These are phyloP conservation scores for Anguilla obscura DNA, from an alignment of 2,797 vertebrate genomes.

Conservation along the genomic window DNA sequence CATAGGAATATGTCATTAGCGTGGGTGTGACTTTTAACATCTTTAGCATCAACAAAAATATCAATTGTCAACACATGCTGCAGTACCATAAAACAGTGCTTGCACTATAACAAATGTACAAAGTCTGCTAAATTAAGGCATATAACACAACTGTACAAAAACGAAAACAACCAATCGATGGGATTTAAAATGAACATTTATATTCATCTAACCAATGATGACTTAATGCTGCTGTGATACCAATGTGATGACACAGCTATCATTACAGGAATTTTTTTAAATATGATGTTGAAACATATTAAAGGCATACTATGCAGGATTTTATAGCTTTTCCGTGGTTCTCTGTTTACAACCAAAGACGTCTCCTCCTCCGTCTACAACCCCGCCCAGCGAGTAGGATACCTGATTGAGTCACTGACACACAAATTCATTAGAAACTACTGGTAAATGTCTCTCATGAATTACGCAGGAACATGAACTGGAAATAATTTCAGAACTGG, in stretches of 20 bases:
- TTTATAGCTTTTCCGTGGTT: too few relatives aligned
- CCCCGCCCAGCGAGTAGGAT: too few relatives aligned
- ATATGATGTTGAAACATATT: neutral
- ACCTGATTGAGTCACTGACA: too few relatives aligned
- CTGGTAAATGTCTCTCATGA: too few relatives aligned
- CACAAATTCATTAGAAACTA: too few relatives aligned
- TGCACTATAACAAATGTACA: slow-evolving; percentile 18
- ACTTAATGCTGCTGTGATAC: neutral
- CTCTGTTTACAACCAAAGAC: too few relatives aligned
- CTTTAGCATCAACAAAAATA: slow-evolving; percentile 21
- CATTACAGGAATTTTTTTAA: neutral
- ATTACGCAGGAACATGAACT: too few relatives aligned
- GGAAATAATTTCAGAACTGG: too few relatives aligned
- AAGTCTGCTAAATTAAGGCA: neutral
- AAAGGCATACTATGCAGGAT: neutral
- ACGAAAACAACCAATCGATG: neutral
- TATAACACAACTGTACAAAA: neutral
- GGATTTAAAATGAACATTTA: neutral
- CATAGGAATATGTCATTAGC: neutral
- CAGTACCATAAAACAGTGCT: slow-evolving; percentile 17
- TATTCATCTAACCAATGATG: neutral
- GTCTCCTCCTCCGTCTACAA: too few relatives aligned
- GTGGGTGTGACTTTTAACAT: slow-evolving; percentile 24
- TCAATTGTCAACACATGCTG: slow-evolving; percentile 26
- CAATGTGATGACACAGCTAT: neutral